Evolutionary conservation across 2,888 invertebrate species (phyloP), one percentile per base, ranked within the genome.

Genomic region (Toxonevra muliebris): DNA sequence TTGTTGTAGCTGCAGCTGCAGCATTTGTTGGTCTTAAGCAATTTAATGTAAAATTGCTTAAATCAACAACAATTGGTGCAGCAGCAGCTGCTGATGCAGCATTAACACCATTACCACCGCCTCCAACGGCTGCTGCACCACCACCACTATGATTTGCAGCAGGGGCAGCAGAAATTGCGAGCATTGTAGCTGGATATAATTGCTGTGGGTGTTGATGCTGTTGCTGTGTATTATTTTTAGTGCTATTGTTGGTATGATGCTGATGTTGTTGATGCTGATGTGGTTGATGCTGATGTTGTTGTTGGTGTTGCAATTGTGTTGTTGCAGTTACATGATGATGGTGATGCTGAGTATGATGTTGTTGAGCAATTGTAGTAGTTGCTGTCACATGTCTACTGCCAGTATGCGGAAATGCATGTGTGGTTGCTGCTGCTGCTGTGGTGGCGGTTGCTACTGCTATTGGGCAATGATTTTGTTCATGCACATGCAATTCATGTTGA

Each of bases 31-130:
- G 41, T 9, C 76, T 75, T 61, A 78, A 61, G 67, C 79, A 79
- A 74, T 79, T 80, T 15, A 79, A 75, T 53, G 78, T 76, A 62
- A 80, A 79, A 73, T 79, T 81, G 63, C 78, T 77, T 60, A 80
- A 79, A 69, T 81, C 80, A 40, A 81, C 79, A 65, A 80, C 79
- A 68, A 80, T 79, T 8, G 80, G 79, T 17, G 80, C 78, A 30
- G 79, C 77, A 19, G 79, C 74, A 63, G 77, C 75, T 63, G 78
- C 71, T 12, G 77, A 74, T 43, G 77, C 73, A 68, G 70, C 68
- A 70, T 68, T 73, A 66, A 66, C 70, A 65, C 69, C 61, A 57
- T 68, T 74, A 19, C 68, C 70, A 43, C 68, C 71, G 63, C 76
- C 73, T 61, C 76, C 41, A 1, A 52, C 11, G 2, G 11, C 52